Conservation (phyloP, 2,797 vertebrate species). For the Lacerta viridis region DNA sequence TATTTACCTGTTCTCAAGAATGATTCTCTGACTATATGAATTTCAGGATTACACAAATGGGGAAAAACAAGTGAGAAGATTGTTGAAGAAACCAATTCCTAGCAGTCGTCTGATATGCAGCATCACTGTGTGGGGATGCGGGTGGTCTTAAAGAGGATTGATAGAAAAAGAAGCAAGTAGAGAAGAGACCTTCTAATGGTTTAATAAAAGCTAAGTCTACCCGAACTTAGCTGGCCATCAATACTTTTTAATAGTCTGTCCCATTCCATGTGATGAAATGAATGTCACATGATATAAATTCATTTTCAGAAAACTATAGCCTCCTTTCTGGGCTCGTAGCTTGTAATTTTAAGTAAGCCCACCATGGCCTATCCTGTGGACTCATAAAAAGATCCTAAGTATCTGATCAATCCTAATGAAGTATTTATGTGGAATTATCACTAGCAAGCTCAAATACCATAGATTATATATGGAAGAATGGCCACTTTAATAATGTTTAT, state of each 20-base stretch:
- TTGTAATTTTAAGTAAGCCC: constrained; percentile 15
- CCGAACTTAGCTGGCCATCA: neutral
- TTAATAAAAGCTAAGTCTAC: neutral
- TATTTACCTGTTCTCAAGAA: too few species aligned
- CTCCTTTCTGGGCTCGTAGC: neutral
- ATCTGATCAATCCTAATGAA: constrained; percentile 23
- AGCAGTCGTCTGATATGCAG: neutral
- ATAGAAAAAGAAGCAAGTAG: neutral
- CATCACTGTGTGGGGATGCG: neutral
- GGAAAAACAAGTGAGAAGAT: neutral
- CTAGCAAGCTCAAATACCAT: neutral
- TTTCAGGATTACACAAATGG: neutral
- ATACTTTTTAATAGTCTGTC: neutral
- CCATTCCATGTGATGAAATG: neutral
- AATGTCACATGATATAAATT: constrained; percentile 2
- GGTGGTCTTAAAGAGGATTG: neutral
- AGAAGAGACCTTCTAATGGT: neutral
- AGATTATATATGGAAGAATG: constrained; percentile 13
- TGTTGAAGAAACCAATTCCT: neutral
- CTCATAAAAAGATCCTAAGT: constrained; percentile 10
- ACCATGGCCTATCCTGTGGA: neutral
- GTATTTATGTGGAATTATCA: constrained; percentile 38
- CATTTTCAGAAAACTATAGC: constrained; percentile 5
- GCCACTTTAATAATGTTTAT: constrained; percentile 31
- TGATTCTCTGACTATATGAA: too few species aligned